These are phyloP conservation scores for Atta cephalotes DNA, from an alignment of 1,140 invertebrate genomes.

Conservation along the genomic window DNA sequence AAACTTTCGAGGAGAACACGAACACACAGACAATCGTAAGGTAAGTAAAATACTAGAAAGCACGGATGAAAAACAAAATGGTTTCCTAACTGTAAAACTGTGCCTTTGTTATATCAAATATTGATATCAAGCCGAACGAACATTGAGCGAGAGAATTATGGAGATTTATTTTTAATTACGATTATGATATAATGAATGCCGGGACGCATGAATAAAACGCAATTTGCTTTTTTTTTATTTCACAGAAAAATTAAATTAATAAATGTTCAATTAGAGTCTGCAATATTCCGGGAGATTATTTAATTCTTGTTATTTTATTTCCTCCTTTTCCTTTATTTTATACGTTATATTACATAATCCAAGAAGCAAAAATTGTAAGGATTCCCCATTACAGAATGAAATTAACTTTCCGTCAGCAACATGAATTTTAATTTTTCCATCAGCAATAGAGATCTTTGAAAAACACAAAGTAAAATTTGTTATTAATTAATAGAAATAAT, in stretches of 20 bases:
- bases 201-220: not conserved
- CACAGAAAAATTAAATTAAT: not conserved
- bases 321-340: not conserved
- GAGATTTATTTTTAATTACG: not conserved
- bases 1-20: not conserved
- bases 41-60: not conserved
- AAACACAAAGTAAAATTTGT: too few relatives aligned
- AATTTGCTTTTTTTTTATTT: not conserved
- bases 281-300: not conserved
- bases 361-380: slow-evolving; percentile 10
- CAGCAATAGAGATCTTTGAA: too few relatives aligned
- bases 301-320: not conserved
- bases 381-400: not conserved
- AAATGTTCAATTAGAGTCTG: not conserved
- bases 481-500: too few relatives aligned
- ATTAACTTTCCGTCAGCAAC: too few relatives aligned
- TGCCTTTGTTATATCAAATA: slow-evolving; percentile 28
- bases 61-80: not conserved
- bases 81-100: not conserved
- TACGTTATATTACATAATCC: too few relatives aligned
- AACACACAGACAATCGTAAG: not conserved
- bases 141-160: not conserved
- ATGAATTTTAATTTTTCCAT: too few relatives aligned
- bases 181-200: not conserved
- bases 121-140: not conserved